Conservation (phyloP, 2,113 vertebrate genomes). For the Zeus faber region DNA sequence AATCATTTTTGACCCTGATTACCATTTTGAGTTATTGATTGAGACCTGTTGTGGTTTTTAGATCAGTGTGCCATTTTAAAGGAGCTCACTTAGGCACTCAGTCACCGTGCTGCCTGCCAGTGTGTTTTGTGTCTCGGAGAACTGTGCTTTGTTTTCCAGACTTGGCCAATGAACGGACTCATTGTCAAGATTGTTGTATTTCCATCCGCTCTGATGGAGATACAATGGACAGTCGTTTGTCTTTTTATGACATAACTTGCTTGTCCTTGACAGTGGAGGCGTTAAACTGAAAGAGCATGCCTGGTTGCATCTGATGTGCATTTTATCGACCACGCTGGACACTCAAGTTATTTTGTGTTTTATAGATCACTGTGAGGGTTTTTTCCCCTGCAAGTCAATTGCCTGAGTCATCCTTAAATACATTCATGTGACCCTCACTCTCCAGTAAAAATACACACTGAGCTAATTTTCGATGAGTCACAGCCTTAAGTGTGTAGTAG, state of each 20-base stretch:
- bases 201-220: constrained; percentile 47
- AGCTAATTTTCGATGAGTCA: neutral
- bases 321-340: neutral
- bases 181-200: constrained; percentile 58
- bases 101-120: constrained; percentile 19
- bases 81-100: neutral
- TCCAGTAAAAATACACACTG: neutral
- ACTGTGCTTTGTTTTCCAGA: constrained; percentile 36
- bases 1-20: too few species aligned
- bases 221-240: constrained; percentile 41
- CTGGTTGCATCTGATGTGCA: constrained; percentile 22
- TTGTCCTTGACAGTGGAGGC: constrained; percentile 11
- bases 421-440: neutral
- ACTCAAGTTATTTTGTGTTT: constrained; percentile 4
- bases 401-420: neutral
- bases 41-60: too few species aligned
- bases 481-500: neutral
- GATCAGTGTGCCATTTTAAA: neutral
- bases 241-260: constrained; percentile 32
- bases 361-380: too few species aligned
- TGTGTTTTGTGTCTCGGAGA: constrained; percentile 14
- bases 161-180: constrained; percentile 42
- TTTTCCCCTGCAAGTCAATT: too few species aligned
- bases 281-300: constrained; percentile 41
- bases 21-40: too few species aligned